Evolutionary conservation across 2,888 invertebrate genomes (phyloP), one percentile per base, ranked within the genome.

Genomic region (Apamea anceps): DNA sequence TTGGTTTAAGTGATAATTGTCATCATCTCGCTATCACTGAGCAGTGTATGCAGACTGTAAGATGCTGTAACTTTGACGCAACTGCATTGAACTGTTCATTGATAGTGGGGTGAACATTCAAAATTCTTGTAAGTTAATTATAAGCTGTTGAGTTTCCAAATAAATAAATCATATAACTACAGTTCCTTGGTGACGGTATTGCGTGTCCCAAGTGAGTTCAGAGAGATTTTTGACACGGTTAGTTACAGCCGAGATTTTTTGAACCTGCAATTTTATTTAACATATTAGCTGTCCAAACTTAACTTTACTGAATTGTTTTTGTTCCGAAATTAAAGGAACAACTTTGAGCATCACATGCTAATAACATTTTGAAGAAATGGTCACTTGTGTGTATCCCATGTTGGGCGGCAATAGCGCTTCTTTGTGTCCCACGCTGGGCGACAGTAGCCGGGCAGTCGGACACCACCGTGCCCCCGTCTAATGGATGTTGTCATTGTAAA

Each of bases 401-500:
- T 85, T 87, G 91, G 91, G 91, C 90, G 89, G 90, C 91, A 89
- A 45, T 45, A 82, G 51, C 92, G 91, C 21, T 91, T 88, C 90
- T 91, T 89, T 90, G 88, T 88, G 88, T 91, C 85, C 90, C 91
- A 90, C 93, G 92, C 84, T 86, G 91, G 91, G 91, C 90, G 90
- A 90, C 91, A 89, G 84, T 85, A 88, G 81, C 87, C 91, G 90
- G 86, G 74, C 90, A 89, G 90, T 82, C 85, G 89, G 88, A 87
- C 90, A 88, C 82, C 85, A 77, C 86, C 74, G 78, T 28, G 54
- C 62, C 80, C 57, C 32, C 75, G 62, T 87, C 93, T 94, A 94
- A 95, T 95, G 95, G 93, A 92, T 94, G 94, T 94, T 95, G 93
- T 93, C 91, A 93, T 87, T 93, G 93, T 94, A 95, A 96, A 96